Conservation (phyloP, 1,140 invertebrate species). For the Brachionus manjavacas region DNA sequence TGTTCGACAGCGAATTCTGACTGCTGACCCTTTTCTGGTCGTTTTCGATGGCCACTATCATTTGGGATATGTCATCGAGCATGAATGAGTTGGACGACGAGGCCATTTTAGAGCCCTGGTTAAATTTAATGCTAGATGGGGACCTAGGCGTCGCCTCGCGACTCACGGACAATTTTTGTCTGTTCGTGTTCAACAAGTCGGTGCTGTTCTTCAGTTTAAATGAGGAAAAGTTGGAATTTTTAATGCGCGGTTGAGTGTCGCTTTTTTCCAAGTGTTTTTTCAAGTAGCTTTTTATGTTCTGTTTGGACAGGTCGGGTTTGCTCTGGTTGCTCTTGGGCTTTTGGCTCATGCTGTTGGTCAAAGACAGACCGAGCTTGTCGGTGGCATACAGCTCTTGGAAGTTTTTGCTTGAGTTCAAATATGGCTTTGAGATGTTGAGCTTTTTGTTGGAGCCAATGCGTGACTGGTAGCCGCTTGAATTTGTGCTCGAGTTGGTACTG, state of each 20-base stretch:
- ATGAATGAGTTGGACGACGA: constrained; percentile 19
- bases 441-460: constrained; percentile 33
- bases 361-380: not conserved
- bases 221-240: constrained; percentile 9
- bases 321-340: not conserved
- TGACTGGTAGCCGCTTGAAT: not conserved
- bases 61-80: constrained; percentile 5
- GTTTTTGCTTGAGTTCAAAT: constrained; percentile 16
- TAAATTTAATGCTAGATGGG: not conserved
- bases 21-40: not conserved
- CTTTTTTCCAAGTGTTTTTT: constrained; percentile 32
- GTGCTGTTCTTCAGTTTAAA: constrained; percentile 8
- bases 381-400: not conserved
- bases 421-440: not conserved
- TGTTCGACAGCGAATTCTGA: not conserved
- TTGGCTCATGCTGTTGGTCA: not conserved
- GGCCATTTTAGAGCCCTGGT: not conserved
- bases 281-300: constrained; percentile 15
- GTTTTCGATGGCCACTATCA: constrained; percentile 1
- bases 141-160: not conserved
- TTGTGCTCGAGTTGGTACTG: not conserved
- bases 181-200: not conserved
- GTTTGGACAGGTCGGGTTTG: not conserved
- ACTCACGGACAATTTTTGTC: not conserved
- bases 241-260: not conserved